These are phyloP conservation scores for Tonatia bakeri DNA, from an alignment of 2,113 vertebrate genomes.

Conservation along the genomic window DNA sequence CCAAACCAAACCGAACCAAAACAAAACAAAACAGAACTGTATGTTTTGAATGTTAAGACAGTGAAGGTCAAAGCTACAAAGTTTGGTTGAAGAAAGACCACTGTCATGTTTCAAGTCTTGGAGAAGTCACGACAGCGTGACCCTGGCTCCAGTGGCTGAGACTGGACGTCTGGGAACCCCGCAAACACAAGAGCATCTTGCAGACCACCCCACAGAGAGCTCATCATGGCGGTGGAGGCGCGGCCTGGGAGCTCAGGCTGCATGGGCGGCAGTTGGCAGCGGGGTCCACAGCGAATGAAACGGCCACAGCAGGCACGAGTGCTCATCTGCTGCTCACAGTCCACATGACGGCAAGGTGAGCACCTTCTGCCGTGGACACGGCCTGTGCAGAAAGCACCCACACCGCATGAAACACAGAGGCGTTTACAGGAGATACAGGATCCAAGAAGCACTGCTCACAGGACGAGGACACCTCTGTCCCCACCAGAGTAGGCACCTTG, in stretches of 20 bases:
- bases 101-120: slow-evolving; percentile 22
- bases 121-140: not conserved
- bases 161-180: not conserved
- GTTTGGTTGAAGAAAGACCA: slow-evolving; percentile 17
- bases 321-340: not conserved
- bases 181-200: not conserved
- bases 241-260: not conserved
- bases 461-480: no score
- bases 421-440: no score
- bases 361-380: not conserved
- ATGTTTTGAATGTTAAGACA: slow-evolving; percentile 52
- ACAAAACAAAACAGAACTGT: not conserved
- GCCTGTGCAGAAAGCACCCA: no score
- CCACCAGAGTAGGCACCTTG: no score
- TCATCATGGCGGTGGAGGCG: not conserved
- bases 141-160: not conserved
- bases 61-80: slow-evolving; percentile 57
- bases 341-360: not conserved
- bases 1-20: not conserved
- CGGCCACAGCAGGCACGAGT: not conserved
- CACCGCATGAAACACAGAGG: no score
- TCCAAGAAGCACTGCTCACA: no score
- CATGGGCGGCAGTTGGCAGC: not conserved
- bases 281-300: not conserved
- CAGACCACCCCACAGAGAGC: not conserved